phyloP scores from a whole-genome alignment of 2,888 invertebrate genomes.

The Hybos culiciformis region DNA sequence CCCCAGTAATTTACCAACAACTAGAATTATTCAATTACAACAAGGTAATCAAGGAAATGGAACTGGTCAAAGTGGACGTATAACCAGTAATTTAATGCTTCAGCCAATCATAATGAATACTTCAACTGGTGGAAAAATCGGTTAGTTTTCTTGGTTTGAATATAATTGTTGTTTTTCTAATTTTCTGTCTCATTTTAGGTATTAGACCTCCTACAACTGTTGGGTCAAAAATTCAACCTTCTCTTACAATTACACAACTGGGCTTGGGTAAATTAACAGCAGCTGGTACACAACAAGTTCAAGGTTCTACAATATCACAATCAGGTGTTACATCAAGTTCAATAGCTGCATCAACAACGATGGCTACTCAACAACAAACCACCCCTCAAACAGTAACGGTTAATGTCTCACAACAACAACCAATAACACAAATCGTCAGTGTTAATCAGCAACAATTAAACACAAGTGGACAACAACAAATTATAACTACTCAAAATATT shows the following conservation, averaged over 20 bases:
- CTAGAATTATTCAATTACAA: conserved; percentile 34
- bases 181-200: conserved; percentile 17
- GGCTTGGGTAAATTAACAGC: conserved; percentile 28
- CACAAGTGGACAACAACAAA: conserved; percentile 1
- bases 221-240: conserved; percentile 33
- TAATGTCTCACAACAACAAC: conserved; percentile 11
- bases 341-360: conserved; percentile 9
- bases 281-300: conserved; percentile 14
- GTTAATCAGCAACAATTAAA: conserved; percentile 18
- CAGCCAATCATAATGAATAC: conserved; percentile 34
- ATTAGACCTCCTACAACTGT: conserved; percentile 32
- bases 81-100: conserved; percentile 32
- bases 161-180: not conserved
- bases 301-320: conserved; percentile 13
- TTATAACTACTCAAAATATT: conserved; percentile 22
- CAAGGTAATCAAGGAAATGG: conserved; percentile 27
- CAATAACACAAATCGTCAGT: conserved; percentile 24
- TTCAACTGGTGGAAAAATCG: conserved; percentile 26
- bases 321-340: conserved; percentile 19
- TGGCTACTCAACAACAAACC: conserved; percentile 12
- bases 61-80: conserved; percentile 27
- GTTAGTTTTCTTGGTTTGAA: conserved; percentile 17
- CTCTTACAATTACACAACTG: conserved; percentile 33
- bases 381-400: conserved; percentile 12
- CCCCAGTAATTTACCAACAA: conserved; percentile 26